Conservation (phyloP, 2,797 vertebrate species). For the Rhinogobio ventralis region DNA sequence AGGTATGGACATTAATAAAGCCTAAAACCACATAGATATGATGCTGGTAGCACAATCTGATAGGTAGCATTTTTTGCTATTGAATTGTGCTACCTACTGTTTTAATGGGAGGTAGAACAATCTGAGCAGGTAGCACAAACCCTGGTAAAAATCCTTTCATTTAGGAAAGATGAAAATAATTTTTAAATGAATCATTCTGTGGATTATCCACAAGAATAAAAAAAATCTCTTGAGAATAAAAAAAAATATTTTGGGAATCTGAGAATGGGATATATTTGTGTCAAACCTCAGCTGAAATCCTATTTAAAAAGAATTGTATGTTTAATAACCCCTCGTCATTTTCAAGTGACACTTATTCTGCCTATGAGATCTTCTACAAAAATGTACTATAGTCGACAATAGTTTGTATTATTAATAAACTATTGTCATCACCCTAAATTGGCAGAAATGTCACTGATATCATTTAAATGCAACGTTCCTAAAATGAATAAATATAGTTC, state of each 20-base stretch:
- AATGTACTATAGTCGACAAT: background rate
- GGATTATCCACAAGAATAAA: no score
- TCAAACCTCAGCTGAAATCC: background rate
- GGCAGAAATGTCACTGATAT: background rate
- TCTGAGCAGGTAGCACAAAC: no score
- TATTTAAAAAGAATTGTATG: no score
- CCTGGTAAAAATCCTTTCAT: background rate
- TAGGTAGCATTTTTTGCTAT: no score
- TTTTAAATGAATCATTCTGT: no score
- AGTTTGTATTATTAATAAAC: background rate
- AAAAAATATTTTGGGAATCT: no score
- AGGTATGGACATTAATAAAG: background rate
- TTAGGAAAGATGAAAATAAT: background rate
- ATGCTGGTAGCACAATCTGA: background rate
- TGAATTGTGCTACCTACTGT: no score
- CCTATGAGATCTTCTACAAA: background rate
- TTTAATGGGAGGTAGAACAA: no score
- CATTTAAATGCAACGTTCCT: background rate
- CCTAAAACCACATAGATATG: background rate
- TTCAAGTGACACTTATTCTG: background rate
- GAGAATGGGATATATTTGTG: background rate
- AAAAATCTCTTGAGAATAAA: no score
- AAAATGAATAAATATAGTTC: background rate
- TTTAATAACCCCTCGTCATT: background rate
- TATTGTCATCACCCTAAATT: background rate